Percentiles rank a stretch among this genome's conserved stretches.
phyloP scores from a whole-genome alignment of 2,797 vertebrate genomes.

The Gadopsis marmoratus region DNA sequence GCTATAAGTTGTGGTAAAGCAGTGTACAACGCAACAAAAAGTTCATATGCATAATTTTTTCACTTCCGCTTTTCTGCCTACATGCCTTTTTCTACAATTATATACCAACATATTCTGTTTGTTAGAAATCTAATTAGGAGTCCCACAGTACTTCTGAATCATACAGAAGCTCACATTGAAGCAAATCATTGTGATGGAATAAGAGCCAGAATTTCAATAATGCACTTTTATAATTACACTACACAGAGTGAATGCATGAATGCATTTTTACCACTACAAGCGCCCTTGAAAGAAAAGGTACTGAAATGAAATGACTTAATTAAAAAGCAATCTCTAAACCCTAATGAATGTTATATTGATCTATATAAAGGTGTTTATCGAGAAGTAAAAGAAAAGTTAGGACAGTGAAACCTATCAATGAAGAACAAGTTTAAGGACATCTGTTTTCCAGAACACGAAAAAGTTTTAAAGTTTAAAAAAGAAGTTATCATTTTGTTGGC shows the following conservation, averaged over 20 bases:
- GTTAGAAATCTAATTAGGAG: constrained; percentile 26
- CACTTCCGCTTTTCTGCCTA: no score
- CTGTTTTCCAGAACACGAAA: background rate
- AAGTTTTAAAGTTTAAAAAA: background rate
- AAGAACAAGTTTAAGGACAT: background rate
- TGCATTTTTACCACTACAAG: constrained; percentile 20
- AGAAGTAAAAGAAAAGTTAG: constrained; percentile 12
- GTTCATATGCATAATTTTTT: constrained; percentile 3
- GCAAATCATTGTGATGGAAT: constrained; percentile 11
- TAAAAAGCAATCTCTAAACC: constrained; percentile 17
- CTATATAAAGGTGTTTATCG: constrained; percentile 22
- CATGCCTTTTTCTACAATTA: background rate
- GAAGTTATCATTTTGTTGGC: background rate
- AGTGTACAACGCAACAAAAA: constrained; percentile 2
- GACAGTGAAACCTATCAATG: background rate
- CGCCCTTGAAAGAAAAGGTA: background rate
- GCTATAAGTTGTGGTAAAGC: constrained; percentile 16
- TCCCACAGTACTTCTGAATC: constrained; percentile 6
- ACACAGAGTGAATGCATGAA: constrained; percentile 23
- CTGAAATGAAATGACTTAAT: constrained; percentile 28
- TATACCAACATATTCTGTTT: constrained; percentile 6
- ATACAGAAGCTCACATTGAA: constrained; percentile 15
- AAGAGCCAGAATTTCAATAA: constrained; percentile 42
- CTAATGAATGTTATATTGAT: constrained; percentile 44
- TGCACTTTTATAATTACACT: constrained; percentile 39